Evolutionary conservation across 2,113 vertebrate genomes (phyloP), one percentile per base, ranked within the genome.

Genomic region (Zapornia atra): DNA sequence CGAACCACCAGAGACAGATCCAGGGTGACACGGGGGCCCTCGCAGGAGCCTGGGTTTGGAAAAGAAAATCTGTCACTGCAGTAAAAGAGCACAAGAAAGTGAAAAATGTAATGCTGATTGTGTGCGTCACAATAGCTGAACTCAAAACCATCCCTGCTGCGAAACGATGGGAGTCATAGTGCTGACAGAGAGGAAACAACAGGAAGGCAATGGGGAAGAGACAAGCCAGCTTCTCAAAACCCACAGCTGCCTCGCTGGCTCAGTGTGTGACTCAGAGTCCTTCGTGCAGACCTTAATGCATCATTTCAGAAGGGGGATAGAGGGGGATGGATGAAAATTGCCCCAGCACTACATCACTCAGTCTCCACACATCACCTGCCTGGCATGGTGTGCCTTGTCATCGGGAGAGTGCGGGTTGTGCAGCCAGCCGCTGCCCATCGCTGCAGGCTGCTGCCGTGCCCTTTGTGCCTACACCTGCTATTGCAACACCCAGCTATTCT

Each of bases 401-500:
- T 0, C 0, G 0, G 64, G 69, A 40, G 10, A 85, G 31, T 2
- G 0, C 0, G 0, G 0, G 25, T 5, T 1, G 0, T 8, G 14
- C 31, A 19, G 21, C 31, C 57, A 24, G 64, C 48, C 36, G n/a
- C 56, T 72, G 76, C 50, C 72, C 60, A 1, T 4, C 4, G 0
- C 4, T 1, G 6, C 34, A 10, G 26, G 8, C 3, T 11, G 42
- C 46, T 50, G 26, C 19, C 19, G 0, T 21, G 53, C 20, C 44
- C 14, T 10, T 0, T 17, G 11, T 2, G 10, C 17, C 68, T 80
- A 15, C 6, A 1, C 26, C 68, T 76, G 46, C 38, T 36, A 2
- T 7, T 25, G 25, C 46, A 56, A 2, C 16, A 5, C 3, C 14
- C 40, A 34, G 65, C 36, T 51, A 77, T 33, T 24, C 73, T 82